Evolutionary conservation across 2,797 vertebrate species (phyloP).

Genomic region (Cyclura pinguis): DNA sequence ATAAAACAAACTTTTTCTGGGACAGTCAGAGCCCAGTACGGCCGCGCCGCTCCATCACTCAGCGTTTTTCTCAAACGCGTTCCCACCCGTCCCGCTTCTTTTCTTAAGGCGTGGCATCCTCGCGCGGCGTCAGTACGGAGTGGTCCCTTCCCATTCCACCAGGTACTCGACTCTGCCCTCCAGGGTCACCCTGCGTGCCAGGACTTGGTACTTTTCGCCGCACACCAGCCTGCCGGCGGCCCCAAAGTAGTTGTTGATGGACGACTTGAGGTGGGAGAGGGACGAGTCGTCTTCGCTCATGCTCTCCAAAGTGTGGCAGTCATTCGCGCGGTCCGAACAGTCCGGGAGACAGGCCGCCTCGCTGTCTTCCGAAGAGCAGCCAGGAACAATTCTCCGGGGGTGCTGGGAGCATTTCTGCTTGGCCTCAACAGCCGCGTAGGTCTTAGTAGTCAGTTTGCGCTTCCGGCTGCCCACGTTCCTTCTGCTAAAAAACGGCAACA

Average conservation of each 20-base stretch:
- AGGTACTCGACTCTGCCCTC: conserved; percentile 96
- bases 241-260: conserved; percentile 94
- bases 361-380: conserved; percentile 70
- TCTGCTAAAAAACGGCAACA: conserved; percentile 58
- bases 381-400: background rate
- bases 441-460: conserved; percentile 87
- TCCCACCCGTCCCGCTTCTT: background rate
- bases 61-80: background rate
- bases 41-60: background rate
- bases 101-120: background rate
- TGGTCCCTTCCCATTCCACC: conserved; percentile 95
- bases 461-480: conserved; percentile 92
- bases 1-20: background rate
- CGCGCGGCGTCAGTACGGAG: conserved; percentile 84
- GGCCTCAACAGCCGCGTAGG: conserved; percentile 80
- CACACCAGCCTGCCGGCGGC: conserved; percentile 90
- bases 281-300: conserved; percentile 88
- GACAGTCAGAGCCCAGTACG: too few relatives aligned
- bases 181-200: conserved; percentile 91
- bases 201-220: conserved; percentile 93
- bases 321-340: conserved; percentile 78
- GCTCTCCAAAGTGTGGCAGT: conserved; percentile 87
- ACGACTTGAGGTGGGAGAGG: conserved; percentile 92
- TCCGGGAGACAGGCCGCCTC: conserved; percentile 66
- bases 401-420: conserved; percentile 75